Evolutionary conservation across 2,888 invertebrate genomes (phyloP), one percentile per base, ranked within the genome.

Genomic region (Augochlorella aurata): DNA sequence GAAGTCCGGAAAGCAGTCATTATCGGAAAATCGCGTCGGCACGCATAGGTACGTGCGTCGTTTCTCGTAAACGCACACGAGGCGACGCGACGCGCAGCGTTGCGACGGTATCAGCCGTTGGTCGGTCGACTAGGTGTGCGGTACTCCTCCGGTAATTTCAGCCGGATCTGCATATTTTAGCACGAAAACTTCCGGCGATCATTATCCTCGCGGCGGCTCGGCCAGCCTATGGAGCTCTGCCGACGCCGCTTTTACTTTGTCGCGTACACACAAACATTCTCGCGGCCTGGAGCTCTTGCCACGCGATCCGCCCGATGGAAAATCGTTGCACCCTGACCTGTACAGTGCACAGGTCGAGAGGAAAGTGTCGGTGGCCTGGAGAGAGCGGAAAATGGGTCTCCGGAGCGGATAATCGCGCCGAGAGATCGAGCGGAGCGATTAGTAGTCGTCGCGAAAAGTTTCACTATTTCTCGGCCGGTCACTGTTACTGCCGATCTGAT

Each of bases 121-220:
- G 79, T 77, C 81, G 83, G 86, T 87, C 87, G 85, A 85, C 87
- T 91, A 91, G 90, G 89, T 90, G 38, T 63, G 63, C n/a, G 91
- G 90, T 89, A 90, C 89, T 90, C 90, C 88, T 89, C 87, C 87
- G 90, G 92, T 91, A 93, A 92, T 93, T 92, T 93, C 90, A 91
- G 86, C 90, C 81, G 91, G 92, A 92, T 93, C 93, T 93, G 93
- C 93, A 93, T 93, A 93, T 93, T 93, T 93, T 93, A 93, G 90
- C 93, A 92, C 93, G 93, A 92, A 92, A 92, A 91, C 93, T 93
- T 93, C 92, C 93, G 92, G 87, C 92, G 93, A 93, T 93, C 91
- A 92, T 93, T 93, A 93, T 93, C 93, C 91, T 88, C 80, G 82
- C 74, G 47, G 85, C 85, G 85, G 85, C 81, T 85, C 81, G 72